phyloP scores from a whole-genome alignment of 2,888 invertebrate genomes.

The Nemoura dubitans region DNA sequence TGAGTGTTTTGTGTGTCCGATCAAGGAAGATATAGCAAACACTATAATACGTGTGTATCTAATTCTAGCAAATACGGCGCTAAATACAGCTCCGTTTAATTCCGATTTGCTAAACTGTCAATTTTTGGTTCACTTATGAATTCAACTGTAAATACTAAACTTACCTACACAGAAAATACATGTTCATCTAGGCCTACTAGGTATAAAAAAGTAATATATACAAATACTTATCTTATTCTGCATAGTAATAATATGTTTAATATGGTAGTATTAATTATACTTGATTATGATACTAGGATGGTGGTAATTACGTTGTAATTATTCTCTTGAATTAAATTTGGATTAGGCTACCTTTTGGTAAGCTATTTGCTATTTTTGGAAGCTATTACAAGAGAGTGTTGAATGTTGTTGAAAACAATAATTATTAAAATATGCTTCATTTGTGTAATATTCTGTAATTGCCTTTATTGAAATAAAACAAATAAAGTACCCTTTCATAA shows the following conservation, averaged over 20 bases:
- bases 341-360: constrained; percentile 27
- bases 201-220: constrained; percentile 17
- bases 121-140: background rate
- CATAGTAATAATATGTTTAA: constrained; percentile 14
- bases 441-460: constrained; percentile 48
- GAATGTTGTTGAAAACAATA: background rate
- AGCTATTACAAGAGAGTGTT: constrained; percentile 17
- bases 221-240: constrained; percentile 14
- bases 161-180: background rate
- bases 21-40: background rate
- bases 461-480: constrained; percentile 24
- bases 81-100: background rate
- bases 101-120: constrained; percentile 1
- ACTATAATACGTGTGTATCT: background rate
- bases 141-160: background rate
- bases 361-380: constrained; percentile 30
- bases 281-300: background rate
- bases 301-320: constrained; percentile 7
- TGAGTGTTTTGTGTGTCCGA: background rate
- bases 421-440: constrained; percentile 45
- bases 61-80: background rate
- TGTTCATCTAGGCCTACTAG: constrained; percentile 26
- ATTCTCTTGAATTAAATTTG: constrained; percentile 16
- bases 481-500: background rate
- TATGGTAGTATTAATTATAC: constrained; percentile 20